These are phyloP conservation scores for Pelmatolapia mariae DNA, from an alignment of 2,113 vertebrate genomes.

Conservation along the genomic window DNA sequence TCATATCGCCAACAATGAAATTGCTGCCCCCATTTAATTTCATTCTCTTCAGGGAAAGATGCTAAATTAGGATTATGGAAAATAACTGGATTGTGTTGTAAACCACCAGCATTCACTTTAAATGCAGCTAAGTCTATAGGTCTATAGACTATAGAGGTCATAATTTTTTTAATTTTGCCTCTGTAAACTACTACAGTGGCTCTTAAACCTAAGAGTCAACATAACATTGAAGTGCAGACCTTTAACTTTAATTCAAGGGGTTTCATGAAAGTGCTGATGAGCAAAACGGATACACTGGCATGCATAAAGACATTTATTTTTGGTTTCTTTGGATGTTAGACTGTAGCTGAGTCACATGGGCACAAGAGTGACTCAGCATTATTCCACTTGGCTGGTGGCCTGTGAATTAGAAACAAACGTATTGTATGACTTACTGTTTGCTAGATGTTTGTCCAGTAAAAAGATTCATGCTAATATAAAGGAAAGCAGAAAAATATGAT, in stretches of 20 bases:
- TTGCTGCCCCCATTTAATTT: constrained; percentile 1
- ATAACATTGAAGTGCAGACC: background rate
- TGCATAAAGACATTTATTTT: background rate
- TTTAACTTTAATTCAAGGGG: background rate
- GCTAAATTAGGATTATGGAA: background rate
- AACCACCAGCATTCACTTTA: background rate
- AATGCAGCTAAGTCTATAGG: background rate
- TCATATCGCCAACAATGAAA: background rate
- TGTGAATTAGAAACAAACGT: background rate
- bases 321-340: background rate
- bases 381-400: background rate
- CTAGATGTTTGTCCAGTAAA: background rate
- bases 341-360: background rate
- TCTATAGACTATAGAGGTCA: background rate
- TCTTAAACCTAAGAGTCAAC: background rate
- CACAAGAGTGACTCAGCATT: background rate
- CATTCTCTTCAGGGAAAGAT: background rate
- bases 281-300: background rate
- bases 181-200: background rate
- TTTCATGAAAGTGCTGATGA: background rate
- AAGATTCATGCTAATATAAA: background rate
- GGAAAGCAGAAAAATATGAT: background rate
- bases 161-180: background rate
- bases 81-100: background rate
- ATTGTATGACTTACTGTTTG: background rate